Percentiles rank a stretch among this genome's conserved stretches.
Evolutionary conservation across 2,888 invertebrate species (phyloP).

Genomic region (Patella pellucida): DNA sequence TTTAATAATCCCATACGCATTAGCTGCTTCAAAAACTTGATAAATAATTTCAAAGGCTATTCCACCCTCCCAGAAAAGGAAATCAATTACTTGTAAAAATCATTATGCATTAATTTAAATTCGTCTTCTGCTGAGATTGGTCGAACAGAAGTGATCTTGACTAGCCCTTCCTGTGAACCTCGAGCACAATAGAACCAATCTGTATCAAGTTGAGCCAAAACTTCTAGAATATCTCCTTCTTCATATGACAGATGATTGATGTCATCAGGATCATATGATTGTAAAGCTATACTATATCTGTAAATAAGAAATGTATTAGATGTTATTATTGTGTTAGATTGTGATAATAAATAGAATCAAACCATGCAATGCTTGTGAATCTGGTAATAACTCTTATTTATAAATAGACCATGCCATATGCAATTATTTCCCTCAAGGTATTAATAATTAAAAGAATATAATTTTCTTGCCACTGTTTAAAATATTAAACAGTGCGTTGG

Average conservation of each 20-base stretch:
- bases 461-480: no score
- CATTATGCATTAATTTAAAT: slow-evolving; percentile 37
- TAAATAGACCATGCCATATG: no score
- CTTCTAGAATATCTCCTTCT: slow-evolving; percentile 44
- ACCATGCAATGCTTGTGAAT: no score
- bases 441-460: no score
- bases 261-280: slow-evolving; percentile 31
- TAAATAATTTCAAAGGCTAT: no score
- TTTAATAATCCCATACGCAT: no score
- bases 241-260: slow-evolving; percentile 35
- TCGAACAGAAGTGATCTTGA: slow-evolving; percentile 37
- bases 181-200: slow-evolving; percentile 49
- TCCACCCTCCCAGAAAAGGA: neutral
- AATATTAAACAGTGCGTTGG: no score
- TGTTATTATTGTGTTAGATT: neutral
- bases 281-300: slow-evolving; percentile 40
- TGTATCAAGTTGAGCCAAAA: slow-evolving; percentile 46
- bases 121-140: slow-evolving; percentile 42
- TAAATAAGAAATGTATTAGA: slow-evolving; percentile 9
- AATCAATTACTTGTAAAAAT: slow-evolving; percentile 28
- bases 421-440: no score
- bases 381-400: no score
- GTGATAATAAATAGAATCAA: no score
- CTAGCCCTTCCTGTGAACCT: slow-evolving; percentile 45
- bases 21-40: no score